Percentiles rank a stretch among this genome's conserved stretches.
phyloP scores from a whole-genome alignment of 2,888 invertebrate species.

The Entomobrya multifasciata region DNA sequence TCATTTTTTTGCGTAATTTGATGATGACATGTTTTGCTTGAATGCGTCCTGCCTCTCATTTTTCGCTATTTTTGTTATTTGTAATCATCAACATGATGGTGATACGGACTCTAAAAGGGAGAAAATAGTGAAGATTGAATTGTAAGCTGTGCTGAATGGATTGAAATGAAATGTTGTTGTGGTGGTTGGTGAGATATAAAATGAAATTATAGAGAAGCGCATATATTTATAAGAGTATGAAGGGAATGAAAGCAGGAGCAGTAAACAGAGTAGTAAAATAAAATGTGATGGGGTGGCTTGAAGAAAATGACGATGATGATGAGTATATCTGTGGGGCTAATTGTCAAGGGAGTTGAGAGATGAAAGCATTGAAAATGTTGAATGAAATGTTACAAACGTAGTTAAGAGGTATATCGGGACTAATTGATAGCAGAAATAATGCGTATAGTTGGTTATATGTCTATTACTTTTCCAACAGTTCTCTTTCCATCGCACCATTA shows the following conservation, averaged over 20 bases:
- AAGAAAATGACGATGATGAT: slow-evolving; percentile 29
- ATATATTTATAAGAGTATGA: not conserved
- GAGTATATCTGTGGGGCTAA: slow-evolving; percentile 66
- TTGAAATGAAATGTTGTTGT: slow-evolving; percentile 42
- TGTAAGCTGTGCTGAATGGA: slow-evolving; percentile 15
- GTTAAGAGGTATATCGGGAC: not conserved
- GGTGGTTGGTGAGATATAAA: slow-evolving; percentile 13
- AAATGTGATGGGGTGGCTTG: slow-evolving; percentile 61
- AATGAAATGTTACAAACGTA: slow-evolving; percentile 50
- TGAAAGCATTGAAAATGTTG: slow-evolving; percentile 70
- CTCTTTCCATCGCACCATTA: not conserved
- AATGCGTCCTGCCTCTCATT: slow-evolving; percentile 43
- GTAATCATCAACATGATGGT: slow-evolving; percentile 16
- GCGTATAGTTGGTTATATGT: slow-evolving; percentile 19
- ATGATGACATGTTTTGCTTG: slow-evolving; percentile 60
- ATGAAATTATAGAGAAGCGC: not conserved
- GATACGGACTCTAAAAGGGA: not conserved
- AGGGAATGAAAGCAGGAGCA: not conserved
- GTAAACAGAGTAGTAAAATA: slow-evolving; percentile 24
- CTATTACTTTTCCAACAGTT: not conserved
- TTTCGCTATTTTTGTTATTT: slow-evolving; percentile 48
- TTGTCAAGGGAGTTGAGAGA: slow-evolving; percentile 67
- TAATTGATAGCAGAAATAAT: slow-evolving; percentile 36
- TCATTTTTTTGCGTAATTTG: slow-evolving; percentile 67
- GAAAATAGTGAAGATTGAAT: slow-evolving; percentile 45